phyloP scores from a whole-genome alignment of 2,797 vertebrate species.

The Erethizon dorsatum region DNA sequence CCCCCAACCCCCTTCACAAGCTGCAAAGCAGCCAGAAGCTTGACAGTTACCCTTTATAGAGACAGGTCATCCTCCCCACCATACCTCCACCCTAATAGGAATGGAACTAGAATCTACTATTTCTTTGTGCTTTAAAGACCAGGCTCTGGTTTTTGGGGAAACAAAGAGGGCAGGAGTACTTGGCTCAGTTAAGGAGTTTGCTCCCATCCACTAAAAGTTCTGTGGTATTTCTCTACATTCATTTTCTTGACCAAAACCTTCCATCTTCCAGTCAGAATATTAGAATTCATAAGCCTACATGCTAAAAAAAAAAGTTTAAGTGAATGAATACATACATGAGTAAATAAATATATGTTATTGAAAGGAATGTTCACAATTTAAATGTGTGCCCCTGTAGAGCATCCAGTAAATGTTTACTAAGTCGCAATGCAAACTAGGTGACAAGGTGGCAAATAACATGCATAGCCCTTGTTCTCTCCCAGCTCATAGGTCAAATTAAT shows the following conservation, averaged over 20 bases:
- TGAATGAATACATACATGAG: neutral
- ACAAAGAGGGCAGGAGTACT: neutral
- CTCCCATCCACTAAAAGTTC: neutral
- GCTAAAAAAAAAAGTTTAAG: neutral
- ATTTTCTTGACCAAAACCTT: slow-evolving; percentile 21
- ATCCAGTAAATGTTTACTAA: neutral
- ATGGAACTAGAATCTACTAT: neutral
- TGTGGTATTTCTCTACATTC: neutral
- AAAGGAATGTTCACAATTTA: neutral
- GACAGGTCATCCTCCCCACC: neutral
- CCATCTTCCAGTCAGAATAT: neutral
- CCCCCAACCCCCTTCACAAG: neutral
- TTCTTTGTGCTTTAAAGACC: neutral
- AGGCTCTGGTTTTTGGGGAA: neutral
- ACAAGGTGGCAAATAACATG: neutral
- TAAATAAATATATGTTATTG: neutral
- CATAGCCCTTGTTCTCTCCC: neutral
- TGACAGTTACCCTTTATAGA: neutral
- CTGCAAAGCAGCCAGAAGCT: neutral
- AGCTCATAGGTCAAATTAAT: neutral
- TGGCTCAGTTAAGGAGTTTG: neutral
- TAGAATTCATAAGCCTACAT: slow-evolving; percentile 38
- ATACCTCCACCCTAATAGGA: neutral
- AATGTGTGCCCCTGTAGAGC: neutral
- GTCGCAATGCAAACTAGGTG: neutral